These are phyloP conservation scores for Halichoeres trimaculatus DNA, from an alignment of 2,113 vertebrate genomes.

Conservation along the genomic window DNA sequence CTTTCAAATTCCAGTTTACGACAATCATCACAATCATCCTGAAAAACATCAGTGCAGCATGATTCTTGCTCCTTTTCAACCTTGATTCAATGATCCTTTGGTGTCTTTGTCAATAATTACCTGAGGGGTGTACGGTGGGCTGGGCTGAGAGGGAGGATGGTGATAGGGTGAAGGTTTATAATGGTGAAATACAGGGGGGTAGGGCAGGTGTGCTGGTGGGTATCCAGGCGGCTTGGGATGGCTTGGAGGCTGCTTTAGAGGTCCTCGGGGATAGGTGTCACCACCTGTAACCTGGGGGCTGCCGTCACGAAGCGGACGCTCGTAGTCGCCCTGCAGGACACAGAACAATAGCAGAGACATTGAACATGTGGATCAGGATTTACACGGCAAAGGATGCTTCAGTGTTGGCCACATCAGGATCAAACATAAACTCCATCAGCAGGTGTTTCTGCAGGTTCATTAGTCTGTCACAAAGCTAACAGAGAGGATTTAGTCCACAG, in stretches of 20 bases:
- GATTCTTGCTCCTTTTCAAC: no score
- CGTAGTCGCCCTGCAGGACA: slow-evolving; percentile 89
- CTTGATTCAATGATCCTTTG: no score
- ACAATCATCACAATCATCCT: no score
- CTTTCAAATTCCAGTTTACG: no score
- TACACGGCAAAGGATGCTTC: no score
- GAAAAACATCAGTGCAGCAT: no score
- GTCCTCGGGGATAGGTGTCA: slow-evolving; percentile 93
- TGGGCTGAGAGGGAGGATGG: slow-evolving; percentile 89
- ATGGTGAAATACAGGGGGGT: slow-evolving; percentile 91
- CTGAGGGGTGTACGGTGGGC: slow-evolving; percentile 93
- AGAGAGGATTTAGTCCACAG: no score
- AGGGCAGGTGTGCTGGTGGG: slow-evolving; percentile 89
- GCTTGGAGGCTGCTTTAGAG: slow-evolving; percentile 95
- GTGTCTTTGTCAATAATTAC: no score
- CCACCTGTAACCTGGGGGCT: slow-evolving; percentile 89
- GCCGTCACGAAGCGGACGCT: slow-evolving; percentile 88
- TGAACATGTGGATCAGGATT: no score
- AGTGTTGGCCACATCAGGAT: background rate
- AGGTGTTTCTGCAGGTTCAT: slow-evolving; percentile 13
- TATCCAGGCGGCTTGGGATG: slow-evolving; percentile 90
- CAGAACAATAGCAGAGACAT: background rate
- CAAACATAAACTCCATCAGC: background rate
- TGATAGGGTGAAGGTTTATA: slow-evolving; percentile 91
- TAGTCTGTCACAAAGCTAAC: slow-evolving; percentile 28